A percentile compares a stretch with the other conserved stretches of the same genome.
Conservation (phyloP, 2,113 vertebrate species). For the Heptranchias perlo region DNA sequence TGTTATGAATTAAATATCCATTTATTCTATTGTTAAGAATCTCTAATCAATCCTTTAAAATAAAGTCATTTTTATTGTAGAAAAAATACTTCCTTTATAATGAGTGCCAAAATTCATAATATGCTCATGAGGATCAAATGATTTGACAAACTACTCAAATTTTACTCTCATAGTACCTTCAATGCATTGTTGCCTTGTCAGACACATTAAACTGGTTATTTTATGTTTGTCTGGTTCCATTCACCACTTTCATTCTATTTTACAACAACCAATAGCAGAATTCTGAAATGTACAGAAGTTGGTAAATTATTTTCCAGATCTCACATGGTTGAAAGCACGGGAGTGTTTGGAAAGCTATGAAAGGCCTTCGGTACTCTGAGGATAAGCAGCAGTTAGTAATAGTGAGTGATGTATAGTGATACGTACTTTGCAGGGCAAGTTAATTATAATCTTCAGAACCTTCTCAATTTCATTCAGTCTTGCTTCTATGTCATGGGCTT, state of each 20-base stretch:
- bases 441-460: conserved; percentile 80
- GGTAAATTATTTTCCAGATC: not conserved
- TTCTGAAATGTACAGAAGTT: not conserved
- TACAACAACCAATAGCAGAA: not conserved
- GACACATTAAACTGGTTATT: not conserved
- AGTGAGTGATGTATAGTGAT: too few species aligned
- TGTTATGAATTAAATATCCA: too few species aligned
- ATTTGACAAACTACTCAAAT: too few species aligned
- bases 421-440: conserved; percentile 86
- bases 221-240: not conserved
- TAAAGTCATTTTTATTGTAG: too few species aligned
- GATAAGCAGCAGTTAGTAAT: not conserved
- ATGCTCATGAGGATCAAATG: too few species aligned
- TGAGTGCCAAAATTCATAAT: too few species aligned
- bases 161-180: too few species aligned
- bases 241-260: not conserved
- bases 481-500: conserved; percentile 85
- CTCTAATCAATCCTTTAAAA: too few species aligned
- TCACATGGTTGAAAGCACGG: not conserved
- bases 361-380: not conserved
- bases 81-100: too few species aligned
- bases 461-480: conserved; percentile 90
- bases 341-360: not conserved
- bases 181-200: not conserved
- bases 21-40: too few species aligned